A percentile compares a stretch with the other conserved stretches of the same genome.
Evolutionary conservation across 2,888 invertebrate species (phyloP).

Genomic region (Calliphora vomitoria): DNA sequence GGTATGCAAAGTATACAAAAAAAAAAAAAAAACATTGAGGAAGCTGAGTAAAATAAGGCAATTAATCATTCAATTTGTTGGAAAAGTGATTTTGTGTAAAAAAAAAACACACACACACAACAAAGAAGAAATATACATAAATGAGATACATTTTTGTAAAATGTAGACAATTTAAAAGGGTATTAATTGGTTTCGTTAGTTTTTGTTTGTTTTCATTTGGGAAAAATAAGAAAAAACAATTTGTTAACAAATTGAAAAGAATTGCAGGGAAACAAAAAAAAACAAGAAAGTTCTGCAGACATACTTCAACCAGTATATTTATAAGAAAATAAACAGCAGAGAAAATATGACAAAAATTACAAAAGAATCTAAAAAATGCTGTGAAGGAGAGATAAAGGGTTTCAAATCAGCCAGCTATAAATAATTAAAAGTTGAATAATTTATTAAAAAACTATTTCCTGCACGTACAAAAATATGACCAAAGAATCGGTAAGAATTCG

Average conservation of each 20-base stretch:
- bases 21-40: constrained; percentile 18
- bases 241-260: not conserved
- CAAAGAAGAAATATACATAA: not conserved
- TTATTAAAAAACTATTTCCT: no score
- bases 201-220: not conserved
- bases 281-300: not conserved
- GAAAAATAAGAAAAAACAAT: not conserved
- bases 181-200: not conserved
- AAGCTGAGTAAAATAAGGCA: constrained; percentile 27
- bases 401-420: no score
- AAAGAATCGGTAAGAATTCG: no score
- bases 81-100: constrained; percentile 38
- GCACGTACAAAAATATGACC: no score
- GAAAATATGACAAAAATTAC: not conserved
- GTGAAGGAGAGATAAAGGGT: no score
- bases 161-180: constrained; percentile 8
- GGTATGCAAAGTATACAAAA: not conserved
- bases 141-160: not conserved
- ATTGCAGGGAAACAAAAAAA: not conserved
- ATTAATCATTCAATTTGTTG: constrained; percentile 70
- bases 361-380: no score
- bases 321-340: not conserved
- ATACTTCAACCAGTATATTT: not conserved
- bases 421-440: no score
- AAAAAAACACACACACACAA: not conserved